Base-by-base conservation (phyloP, 2,888 invertebrate genomes). In the Hydraecia micacea region DNA sequence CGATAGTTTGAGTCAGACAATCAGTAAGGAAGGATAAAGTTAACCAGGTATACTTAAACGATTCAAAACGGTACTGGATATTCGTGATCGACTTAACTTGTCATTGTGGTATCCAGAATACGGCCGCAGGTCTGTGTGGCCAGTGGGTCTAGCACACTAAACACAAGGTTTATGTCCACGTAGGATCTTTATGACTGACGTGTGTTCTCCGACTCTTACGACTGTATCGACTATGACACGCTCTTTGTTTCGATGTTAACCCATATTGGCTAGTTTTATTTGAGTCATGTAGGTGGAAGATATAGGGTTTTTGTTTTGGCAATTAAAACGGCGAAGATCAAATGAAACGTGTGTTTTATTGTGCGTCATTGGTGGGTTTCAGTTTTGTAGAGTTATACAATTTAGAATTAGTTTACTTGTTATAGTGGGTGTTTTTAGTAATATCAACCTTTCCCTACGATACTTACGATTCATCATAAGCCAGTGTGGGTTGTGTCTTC, bases 161-260 rank as follows among this genome's bases (percentile, higher is more conserved):
- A 71, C 62, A 73, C 75, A 73, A 79, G 62, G 76, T 85, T 86
- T 76, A 86, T 74, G 58, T 55, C 2, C 66, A 65, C 76, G 66
- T 74, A 71, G 58, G 52, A 58, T 55, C 74, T 85, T 83, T 85
- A 85, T 77, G 72, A 77, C 76, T 39, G 63, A 63, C 66, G 77
- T 71, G 60, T 86, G 73, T 77, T 84, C 84, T 77, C 62, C 13
- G 68, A 63, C 72, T 52, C 15, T 76, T 75, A 83, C 70, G 80
- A 67, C 80, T 71, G n/a, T 46, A 68, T 73, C 71, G 63, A 74
- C 73, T 71, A 42, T 66, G 80, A 75, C 49, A 58, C 60, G 63
- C 76, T 82, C 39, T 87, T 87, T 84, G 84, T 87, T 87, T 87
- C 46, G n/a, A 73, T 60, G 70, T 87, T 80, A 83, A 87, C 83